A percentile compares a stretch with the other conserved stretches of the same genome.
Evolutionary conservation across 2,888 invertebrate species (phyloP).

Genomic region (Aelia acuminata): DNA sequence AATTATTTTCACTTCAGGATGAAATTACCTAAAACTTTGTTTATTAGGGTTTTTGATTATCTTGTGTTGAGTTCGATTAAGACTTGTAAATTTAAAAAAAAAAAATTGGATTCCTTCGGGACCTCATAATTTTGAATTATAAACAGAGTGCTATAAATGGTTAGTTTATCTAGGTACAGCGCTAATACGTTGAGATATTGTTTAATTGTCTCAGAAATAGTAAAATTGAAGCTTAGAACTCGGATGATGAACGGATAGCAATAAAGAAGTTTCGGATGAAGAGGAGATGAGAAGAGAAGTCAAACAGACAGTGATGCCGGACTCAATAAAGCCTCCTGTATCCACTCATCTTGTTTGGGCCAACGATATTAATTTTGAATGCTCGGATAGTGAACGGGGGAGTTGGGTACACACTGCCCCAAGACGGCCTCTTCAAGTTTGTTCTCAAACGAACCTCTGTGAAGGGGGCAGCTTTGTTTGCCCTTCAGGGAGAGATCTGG

Average conservation of each 20-base stretch:
- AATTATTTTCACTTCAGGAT: too few species aligned
- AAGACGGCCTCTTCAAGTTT: slow-evolving; percentile 29
- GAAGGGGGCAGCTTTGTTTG: background rate
- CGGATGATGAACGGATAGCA: background rate
- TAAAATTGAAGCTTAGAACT: background rate
- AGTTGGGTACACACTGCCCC: slow-evolving; percentile 3
- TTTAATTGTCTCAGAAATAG: too few species aligned
- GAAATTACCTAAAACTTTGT: too few species aligned
- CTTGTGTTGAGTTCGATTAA: too few species aligned
- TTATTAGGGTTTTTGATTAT: too few species aligned
- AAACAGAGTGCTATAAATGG: too few species aligned
- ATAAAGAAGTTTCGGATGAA: background rate
- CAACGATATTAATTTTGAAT: slow-evolving; percentile 39
- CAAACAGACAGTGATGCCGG: slow-evolving; percentile 25
- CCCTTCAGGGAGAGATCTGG: background rate
- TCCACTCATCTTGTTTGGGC: background rate
- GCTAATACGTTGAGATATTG: too few species aligned
- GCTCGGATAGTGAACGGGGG: background rate
- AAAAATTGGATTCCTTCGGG: too few species aligned
- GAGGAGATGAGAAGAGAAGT: background rate
- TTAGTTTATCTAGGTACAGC: too few species aligned
- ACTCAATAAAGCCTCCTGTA: background rate
- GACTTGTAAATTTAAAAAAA: too few species aligned
- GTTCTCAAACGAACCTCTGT: background rate
- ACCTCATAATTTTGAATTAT: too few species aligned